Evolutionary conservation across 2,113 vertebrate species (phyloP).

Genomic region (Chauna torquata): DNA sequence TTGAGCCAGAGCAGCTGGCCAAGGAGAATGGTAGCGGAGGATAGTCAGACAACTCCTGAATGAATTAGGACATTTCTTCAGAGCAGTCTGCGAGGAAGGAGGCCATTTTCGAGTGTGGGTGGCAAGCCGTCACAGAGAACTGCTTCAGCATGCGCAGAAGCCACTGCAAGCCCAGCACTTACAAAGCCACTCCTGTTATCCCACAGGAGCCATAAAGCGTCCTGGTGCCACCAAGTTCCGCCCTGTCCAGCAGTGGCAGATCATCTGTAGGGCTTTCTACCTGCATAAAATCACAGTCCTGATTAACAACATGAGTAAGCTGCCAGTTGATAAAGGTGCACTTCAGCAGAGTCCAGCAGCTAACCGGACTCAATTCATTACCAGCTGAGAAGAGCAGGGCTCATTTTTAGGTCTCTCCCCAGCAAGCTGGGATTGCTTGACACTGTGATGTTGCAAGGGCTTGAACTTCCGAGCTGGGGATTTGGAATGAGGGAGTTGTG

Average conservation of each 20-base stretch:
- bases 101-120: accelerated
- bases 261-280: neutral
- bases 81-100: neutral
- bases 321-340: neutral
- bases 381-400: neutral
- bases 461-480: neutral
- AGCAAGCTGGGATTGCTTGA: neutral
- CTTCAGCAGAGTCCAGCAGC: neutral
- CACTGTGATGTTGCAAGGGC: neutral
- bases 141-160: neutral
- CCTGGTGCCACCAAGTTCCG: neutral
- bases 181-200: neutral
- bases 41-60: neutral
- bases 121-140: neutral
- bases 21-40: neutral
- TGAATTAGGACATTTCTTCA: neutral
- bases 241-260: neutral
- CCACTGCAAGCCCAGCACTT: neutral
- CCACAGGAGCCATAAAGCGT: neutral
- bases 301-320: neutral
- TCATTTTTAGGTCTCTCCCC: neutral
- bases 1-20: neutral
- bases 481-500: neutral
- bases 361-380: neutral
- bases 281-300: neutral